Evolutionary conservation across 2,113 vertebrate genomes (phyloP).

Genomic region (Sitta europaea): DNA sequence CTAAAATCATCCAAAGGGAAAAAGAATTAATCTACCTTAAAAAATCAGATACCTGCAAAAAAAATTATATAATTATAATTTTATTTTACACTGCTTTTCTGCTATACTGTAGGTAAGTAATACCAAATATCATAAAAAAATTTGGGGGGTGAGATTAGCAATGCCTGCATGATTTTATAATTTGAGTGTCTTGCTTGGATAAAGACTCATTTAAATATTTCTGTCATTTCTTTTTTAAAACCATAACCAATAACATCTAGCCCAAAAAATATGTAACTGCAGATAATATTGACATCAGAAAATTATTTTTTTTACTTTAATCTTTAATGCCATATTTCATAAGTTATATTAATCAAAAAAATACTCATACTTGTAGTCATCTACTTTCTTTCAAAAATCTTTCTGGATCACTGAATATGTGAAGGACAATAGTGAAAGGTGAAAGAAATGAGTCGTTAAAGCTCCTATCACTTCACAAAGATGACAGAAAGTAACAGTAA

Average conservation of each 20-base stretch:
- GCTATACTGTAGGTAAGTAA: not conserved
- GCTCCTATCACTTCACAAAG: not conserved
- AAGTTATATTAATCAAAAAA: not conserved
- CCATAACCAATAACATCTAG: not conserved
- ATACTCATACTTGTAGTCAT: not conserved
- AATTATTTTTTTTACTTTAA: not conserved
- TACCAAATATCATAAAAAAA: not conserved
- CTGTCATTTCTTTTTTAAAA: not conserved
- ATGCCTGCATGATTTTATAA: not conserved
- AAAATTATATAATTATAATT: not conserved
- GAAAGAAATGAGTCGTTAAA: not conserved
- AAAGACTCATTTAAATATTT: not conserved
- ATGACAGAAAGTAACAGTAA: not conserved
- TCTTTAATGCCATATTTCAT: not conserved
- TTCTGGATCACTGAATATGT: not conserved
- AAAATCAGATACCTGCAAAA: not conserved
- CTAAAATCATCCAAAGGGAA: not conserved
- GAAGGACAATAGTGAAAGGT: not conserved
- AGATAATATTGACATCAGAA: not conserved
- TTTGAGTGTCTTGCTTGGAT: not conserved
- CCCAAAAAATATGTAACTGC: not conserved
- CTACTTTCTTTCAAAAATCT: not conserved
- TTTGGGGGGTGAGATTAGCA: not conserved
- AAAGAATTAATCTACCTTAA: not conserved
- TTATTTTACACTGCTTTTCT: not conserved